Conservation (phyloP, 2,113 vertebrate species). For the Lycocorax pyrrhopterus region DNA sequence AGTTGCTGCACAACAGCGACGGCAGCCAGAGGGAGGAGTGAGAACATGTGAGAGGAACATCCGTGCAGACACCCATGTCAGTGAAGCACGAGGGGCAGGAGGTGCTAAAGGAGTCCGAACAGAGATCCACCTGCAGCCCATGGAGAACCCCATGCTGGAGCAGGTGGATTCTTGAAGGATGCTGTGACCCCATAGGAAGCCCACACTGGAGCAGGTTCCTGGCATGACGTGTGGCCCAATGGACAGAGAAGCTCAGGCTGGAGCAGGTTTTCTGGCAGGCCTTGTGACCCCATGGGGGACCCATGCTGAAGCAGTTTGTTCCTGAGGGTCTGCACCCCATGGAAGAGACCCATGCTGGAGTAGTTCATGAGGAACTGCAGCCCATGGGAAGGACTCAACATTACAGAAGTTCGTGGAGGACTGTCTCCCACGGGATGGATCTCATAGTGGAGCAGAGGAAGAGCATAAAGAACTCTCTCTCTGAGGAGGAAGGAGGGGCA, state of each 20-base stretch:
- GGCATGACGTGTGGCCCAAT: background rate
- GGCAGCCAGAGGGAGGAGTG: background rate
- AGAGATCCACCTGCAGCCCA: background rate
- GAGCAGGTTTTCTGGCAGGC: background rate
- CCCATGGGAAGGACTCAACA: background rate
- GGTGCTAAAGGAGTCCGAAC: background rate
- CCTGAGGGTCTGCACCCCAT: background rate
- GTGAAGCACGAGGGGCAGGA: background rate
- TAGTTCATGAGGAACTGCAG: background rate
- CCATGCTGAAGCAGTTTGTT: background rate
- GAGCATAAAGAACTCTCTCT: background rate
- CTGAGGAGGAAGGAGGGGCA: background rate
- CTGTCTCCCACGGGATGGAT: background rate
- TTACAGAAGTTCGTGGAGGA: rapidly evolving
- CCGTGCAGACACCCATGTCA: background rate
- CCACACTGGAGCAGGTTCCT: background rate
- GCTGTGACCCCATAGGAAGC: background rate
- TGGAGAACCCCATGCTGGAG: background rate
- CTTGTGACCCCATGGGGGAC: background rate
- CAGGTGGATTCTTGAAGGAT: background rate
- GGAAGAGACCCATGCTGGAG: background rate
- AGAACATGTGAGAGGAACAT: background rate
- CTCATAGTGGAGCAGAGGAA: background rate
- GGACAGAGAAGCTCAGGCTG: background rate
- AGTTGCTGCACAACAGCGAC: background rate